Evolutionary conservation across 2,113 vertebrate species (phyloP).

Genomic region (Meleagris gallopavo): DNA sequence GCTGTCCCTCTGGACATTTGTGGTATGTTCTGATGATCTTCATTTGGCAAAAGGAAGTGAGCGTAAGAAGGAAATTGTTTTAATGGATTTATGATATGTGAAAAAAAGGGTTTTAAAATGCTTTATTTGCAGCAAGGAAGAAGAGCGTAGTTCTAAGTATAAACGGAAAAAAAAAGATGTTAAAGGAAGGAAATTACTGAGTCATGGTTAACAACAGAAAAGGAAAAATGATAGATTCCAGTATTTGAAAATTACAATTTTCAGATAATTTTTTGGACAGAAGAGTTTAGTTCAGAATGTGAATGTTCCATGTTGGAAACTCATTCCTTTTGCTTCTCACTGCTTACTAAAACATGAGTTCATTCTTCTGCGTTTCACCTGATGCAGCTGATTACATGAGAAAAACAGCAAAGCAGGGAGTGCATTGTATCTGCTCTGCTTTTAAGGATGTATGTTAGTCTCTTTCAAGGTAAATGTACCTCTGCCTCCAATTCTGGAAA

Average conservation of each 20-base stretch:
- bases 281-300: neutral
- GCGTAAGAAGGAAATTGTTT: slow-evolving; percentile 59
- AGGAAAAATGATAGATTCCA: neutral
- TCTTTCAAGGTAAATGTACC: slow-evolving; percentile 8
- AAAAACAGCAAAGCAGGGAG: neutral
- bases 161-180: neutral
- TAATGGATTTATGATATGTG: slow-evolving; percentile 66
- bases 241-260: neutral
- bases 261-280: neutral
- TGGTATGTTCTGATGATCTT: slow-evolving; percentile 76
- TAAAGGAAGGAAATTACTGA: neutral
- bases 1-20: slow-evolving; percentile 68
- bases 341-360: slow-evolving; percentile 26
- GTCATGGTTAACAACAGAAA: neutral
- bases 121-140: neutral
- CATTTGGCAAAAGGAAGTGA: slow-evolving; percentile 70
- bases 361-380: slow-evolving; percentile 33
- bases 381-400: neutral
- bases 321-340: neutral
- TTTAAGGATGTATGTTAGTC: neutral
- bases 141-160: slow-evolving; percentile 18
- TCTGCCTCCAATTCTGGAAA: neutral
- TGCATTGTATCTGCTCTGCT: slow-evolving; percentile 5
- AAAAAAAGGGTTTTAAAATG: neutral
- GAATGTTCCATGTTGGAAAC: neutral